Conservation (phyloP, 2,113 vertebrate species). For the Elaphurus davidianus region DNA sequence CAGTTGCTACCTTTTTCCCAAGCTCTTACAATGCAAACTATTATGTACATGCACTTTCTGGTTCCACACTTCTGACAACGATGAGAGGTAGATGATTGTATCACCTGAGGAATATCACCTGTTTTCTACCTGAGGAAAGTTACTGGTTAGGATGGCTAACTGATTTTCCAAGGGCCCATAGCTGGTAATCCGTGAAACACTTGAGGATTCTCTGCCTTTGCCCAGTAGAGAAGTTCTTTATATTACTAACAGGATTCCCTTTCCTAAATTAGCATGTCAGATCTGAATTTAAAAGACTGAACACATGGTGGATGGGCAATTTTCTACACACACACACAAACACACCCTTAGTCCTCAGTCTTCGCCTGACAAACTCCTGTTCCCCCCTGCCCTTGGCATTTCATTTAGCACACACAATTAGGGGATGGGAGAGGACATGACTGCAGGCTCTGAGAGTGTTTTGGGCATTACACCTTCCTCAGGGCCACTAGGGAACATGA, state of each 20-base stretch:
- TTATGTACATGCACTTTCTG: neutral
- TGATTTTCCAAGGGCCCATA: neutral
- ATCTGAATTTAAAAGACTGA: neutral
- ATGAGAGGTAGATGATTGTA: neutral
- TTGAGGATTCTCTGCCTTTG: neutral
- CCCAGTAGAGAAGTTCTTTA: neutral
- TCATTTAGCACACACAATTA: neutral
- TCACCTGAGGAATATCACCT: too few relatives aligned
- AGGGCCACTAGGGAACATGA: constrained; percentile 15
- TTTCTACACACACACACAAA: neutral
- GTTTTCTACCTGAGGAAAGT: neutral
- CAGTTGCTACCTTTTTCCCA: neutral
- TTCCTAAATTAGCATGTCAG: neutral
- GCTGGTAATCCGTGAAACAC: neutral
- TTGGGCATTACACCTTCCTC: neutral
- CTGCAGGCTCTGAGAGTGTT: neutral
- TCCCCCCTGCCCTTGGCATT: neutral
- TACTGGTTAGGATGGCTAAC: neutral
- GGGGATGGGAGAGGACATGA: neutral
- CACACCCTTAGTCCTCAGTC: neutral
- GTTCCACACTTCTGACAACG: neutral
- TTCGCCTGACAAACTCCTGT: neutral
- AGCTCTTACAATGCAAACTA: neutral
- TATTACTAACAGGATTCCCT: neutral
- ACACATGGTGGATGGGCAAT: neutral